Evolutionary conservation across 2,113 vertebrate genomes (phyloP), one percentile per base, ranked within the genome.

Genomic region (Lamprologus tigripictilis): DNA sequence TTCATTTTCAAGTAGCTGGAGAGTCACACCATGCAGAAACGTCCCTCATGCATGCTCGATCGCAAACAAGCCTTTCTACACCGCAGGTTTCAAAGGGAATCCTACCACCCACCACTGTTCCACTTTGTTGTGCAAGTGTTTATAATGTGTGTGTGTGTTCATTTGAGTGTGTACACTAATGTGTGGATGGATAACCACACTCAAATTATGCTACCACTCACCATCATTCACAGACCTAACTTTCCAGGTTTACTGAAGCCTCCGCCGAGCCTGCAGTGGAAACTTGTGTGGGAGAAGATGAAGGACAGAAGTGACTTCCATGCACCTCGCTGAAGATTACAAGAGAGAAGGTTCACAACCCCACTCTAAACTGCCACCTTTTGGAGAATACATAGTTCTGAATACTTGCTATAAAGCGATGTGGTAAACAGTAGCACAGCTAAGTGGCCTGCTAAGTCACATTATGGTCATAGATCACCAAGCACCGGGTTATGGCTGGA

Each of bases 71-170:
- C 81, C 85, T 92, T 92, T 92, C 87, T 89, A 82, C 86, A 87
- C 91, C 49, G 8, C 91, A 90, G 88, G 92, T 95, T 96, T 96
- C 95, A 96, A 95, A 96, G 95, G 95, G 94, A 96, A 96, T 94
- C 96, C 96, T 96, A 53, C 95, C 94, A 94, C 93, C 95, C 94
- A 95, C 93, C 54, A 92, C 87, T 93, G 92, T 94, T 95, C 94
- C 94, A 94, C 92, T 94, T 93, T 92, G 89, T 88, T 86, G 86
- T 92, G 90, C 58, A 49, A 83, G 76, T 86, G 87, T 83, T 87
- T 89, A 80, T 83, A 82, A 82, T 84, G 78, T 90, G 42, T 66
- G 45, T 57, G 87, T 78, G 88, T 80, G 85, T 89, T 89, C 55
- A 87, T 88, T 86, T 84, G 85, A 86, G 92, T 87, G 87, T 90